A percentile compares a stretch with the other conserved stretches of the same genome.
Conservation (phyloP, 1,140 invertebrate genomes). For the Drosophila nebulosa region DNA sequence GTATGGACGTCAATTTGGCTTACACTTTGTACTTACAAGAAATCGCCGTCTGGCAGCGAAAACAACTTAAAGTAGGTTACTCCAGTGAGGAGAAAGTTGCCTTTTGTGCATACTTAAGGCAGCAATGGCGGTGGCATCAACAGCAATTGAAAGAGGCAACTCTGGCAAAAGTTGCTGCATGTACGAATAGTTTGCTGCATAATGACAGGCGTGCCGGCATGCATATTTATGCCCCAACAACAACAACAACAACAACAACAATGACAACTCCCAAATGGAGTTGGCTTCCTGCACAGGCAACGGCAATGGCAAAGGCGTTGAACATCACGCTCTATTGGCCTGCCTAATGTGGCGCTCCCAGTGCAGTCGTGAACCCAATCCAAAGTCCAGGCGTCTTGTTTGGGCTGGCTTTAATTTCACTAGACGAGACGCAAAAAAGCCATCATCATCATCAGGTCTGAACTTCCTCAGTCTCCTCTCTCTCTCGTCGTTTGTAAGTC, state of each 20-base stretch:
- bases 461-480: not conserved
- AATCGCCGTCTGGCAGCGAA: slow-evolving; percentile 57
- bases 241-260: not conserved
- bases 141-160: slow-evolving; percentile 41
- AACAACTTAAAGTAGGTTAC: slow-evolving; percentile 71
- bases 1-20: slow-evolving; percentile 54
- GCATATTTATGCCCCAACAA: slow-evolving; percentile 56
- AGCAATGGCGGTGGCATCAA: slow-evolving; percentile 6
- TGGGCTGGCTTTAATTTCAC: slow-evolving; percentile 4
- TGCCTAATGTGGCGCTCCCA: slow-evolving; percentile 36
- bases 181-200: slow-evolving; percentile 71
- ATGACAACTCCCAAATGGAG: slow-evolving; percentile 1
- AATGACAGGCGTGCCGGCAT: slow-evolving; percentile 64
- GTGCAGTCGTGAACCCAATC: not conserved
- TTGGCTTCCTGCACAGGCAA: slow-evolving; percentile 7
- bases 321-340: slow-evolving; percentile 62
- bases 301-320: slow-evolving; percentile 29
- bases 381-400: not conserved
- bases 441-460: not conserved
- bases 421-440: not conserved
- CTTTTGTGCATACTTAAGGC: slow-evolving; percentile 63
- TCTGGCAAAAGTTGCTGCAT: slow-evolving; percentile 61
- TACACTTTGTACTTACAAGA: slow-evolving; percentile 29
- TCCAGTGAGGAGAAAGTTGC: slow-evolving; percentile 30
- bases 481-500: no score